Base-by-base conservation (phyloP, 64 coral and sea anemone genomes). In the Stylophora pistillata region DNA sequence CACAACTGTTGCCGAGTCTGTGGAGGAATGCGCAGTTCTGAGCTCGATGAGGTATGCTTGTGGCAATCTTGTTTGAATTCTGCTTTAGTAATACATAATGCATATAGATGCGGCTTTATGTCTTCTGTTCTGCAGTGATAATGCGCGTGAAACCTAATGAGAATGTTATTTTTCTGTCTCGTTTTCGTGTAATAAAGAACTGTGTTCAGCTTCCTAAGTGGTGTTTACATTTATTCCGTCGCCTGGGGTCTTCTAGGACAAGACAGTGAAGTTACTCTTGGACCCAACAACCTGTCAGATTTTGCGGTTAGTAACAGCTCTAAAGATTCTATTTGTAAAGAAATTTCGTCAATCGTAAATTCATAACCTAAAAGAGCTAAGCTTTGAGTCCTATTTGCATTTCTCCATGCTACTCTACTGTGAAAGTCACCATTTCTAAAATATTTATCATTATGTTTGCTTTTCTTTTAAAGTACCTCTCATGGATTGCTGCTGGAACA, bases 401-500 rank as follows among this genome's bases (percentile, higher is more conserved):
- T n/a, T n/a, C n/a, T n/a, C n/a, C n/a, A n/a, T n/a, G n/a, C n/a
- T n/a, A n/a, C n/a, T n/a, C n/a, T n/a, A n/a, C n/a, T 30, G 15
- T 14, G 32, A 13, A 20, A 29, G 9, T 37, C 9, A 16, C 26
- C 2, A 32, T 15, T 16, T 32, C 9, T 18, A 31, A 52, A 74
- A 7, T 31, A 31, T 29, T 74, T 16, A 16, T 31, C 17, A 31
- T 74, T 74, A 10, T 14, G 30, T 13, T 21, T 21, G 7, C 13
- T 37, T 37, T 17, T 75, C 20, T 20, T 21, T 17, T 20, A 21
- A 6, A 75, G 74, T 47, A 53, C n/a, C 74, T 77, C 18, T 47
- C 74, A 10, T 77, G 31, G 74, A 77, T 77, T 77, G 33, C 74
- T 12, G n/a, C 47, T 77, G 74, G 37, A 54, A 77, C 74, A 77